Conservation (phyloP, 2,888 invertebrate genomes). For the Chalcis sispes region DNA sequence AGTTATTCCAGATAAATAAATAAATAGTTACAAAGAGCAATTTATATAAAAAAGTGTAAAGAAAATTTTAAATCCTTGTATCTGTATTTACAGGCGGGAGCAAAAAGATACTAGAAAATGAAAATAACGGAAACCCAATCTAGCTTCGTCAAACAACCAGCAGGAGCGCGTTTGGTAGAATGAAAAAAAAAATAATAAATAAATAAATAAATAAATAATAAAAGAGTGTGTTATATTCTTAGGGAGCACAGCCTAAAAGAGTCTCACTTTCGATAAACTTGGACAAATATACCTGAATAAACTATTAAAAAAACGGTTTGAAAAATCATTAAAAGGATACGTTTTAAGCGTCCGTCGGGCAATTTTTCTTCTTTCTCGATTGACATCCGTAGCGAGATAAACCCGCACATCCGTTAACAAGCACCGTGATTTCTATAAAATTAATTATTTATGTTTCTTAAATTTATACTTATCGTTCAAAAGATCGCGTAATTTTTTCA, state of each 20-base stretch:
- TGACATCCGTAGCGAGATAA: constrained; percentile 61
- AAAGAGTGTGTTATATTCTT: not conserved
- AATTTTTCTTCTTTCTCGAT: constrained; percentile 48
- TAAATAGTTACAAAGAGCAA: not conserved
- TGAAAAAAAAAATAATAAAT: no score
- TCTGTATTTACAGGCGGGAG: constrained; percentile 14
- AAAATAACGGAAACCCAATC: constrained; percentile 35
- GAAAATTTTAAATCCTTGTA: not conserved
- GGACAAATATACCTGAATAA: constrained; percentile 20
- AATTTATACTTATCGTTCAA: not conserved
- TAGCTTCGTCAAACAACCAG: constrained; percentile 30
- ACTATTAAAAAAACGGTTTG: not conserved
- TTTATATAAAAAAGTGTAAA: not conserved
- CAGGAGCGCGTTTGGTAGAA: not conserved
- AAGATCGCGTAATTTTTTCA: no score
- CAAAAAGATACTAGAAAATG: constrained; percentile 19
- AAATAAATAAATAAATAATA: no score
- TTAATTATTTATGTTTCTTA: not conserved
- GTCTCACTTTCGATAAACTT: not conserved
- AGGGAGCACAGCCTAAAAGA: not conserved
- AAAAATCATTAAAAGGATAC: constrained; percentile 70
- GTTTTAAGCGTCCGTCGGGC: constrained; percentile 64
- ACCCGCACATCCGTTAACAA: constrained; percentile 63
- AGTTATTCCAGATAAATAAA: constrained; percentile 1
- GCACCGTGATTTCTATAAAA: constrained; percentile 59